Percentiles rank a stretch among this genome's conserved stretches.
These are phyloP conservation scores for Ailuropoda melanoleuca DNA, from an alignment of 2,113 vertebrate genomes.

Conservation along the genomic window DNA sequence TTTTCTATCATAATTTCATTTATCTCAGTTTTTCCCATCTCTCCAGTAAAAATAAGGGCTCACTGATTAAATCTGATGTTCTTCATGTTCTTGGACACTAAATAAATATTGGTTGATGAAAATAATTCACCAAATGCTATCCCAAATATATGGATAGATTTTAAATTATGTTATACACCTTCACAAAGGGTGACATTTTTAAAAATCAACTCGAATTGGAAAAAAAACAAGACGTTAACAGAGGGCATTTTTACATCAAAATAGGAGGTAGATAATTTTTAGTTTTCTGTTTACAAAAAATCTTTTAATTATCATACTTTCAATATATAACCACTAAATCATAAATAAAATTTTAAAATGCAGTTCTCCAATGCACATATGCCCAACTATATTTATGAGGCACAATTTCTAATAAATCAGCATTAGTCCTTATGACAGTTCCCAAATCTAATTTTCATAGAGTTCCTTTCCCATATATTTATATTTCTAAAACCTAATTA, in stretches of 20 bases:
- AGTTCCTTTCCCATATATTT: background rate
- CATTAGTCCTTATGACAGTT: background rate
- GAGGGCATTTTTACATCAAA: background rate
- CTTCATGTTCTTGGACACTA: background rate
- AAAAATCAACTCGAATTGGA: background rate
- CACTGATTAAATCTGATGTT: background rate
- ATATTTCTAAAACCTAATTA: background rate
- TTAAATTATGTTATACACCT: background rate
- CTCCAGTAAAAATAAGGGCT: background rate
- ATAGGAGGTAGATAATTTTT: background rate
- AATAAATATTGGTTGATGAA: constrained; percentile 11
- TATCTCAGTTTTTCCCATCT: background rate
- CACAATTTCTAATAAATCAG: background rate
- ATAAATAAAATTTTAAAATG: background rate
- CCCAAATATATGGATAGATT: background rate
- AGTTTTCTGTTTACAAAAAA: background rate
- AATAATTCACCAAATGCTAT: constrained; percentile 10
- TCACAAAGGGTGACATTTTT: background rate
- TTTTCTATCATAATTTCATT: background rate
- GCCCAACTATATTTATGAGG: background rate
- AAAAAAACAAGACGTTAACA: background rate
- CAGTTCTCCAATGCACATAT: background rate
- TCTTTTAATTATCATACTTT: background rate
- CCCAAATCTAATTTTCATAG: background rate
- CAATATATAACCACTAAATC: background rate